Evolutionary conservation across 2,113 vertebrate species (phyloP).

Genomic region (Myotis davidii): DNA sequence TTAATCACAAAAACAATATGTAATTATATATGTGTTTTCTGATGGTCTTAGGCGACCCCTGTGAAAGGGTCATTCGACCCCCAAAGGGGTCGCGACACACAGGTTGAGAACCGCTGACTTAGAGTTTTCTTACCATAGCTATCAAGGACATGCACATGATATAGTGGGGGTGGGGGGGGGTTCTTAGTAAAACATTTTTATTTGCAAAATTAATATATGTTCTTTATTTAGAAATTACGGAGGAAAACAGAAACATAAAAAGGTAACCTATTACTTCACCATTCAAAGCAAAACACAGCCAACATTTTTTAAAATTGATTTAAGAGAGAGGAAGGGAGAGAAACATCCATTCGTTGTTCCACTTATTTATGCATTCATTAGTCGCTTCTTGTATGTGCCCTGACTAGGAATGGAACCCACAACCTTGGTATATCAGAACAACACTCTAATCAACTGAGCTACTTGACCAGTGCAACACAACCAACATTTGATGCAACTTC

Average conservation of each 20-base stretch:
- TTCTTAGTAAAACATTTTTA: slow-evolving; percentile 44
- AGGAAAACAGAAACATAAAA: not conserved
- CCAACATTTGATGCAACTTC: not conserved
- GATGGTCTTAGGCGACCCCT: too few species aligned
- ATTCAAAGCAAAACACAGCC: not conserved
- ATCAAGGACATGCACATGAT: not conserved
- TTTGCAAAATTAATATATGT: slow-evolving; percentile 49
- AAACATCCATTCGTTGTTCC: not conserved
- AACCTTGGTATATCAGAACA: not conserved
- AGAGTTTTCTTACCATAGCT: not conserved
- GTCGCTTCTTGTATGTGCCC: not conserved
- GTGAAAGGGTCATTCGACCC: too few species aligned
- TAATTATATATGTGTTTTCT: too few species aligned
- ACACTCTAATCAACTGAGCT: not conserved
- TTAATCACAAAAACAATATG: too few species aligned
- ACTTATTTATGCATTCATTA: not conserved
- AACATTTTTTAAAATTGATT: not conserved
- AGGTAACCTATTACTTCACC: not conserved
- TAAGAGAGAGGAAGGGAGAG: not conserved
- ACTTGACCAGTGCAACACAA: not conserved
- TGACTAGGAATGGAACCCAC: not conserved
- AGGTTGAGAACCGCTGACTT: not conserved
- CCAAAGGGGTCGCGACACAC: too few species aligned
- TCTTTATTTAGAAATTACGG: slow-evolving; percentile 26
- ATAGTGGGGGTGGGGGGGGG: not conserved